phyloP scores from a whole-genome alignment of 2,888 invertebrate species.

The Eueremaeus valkanovi region DNA sequence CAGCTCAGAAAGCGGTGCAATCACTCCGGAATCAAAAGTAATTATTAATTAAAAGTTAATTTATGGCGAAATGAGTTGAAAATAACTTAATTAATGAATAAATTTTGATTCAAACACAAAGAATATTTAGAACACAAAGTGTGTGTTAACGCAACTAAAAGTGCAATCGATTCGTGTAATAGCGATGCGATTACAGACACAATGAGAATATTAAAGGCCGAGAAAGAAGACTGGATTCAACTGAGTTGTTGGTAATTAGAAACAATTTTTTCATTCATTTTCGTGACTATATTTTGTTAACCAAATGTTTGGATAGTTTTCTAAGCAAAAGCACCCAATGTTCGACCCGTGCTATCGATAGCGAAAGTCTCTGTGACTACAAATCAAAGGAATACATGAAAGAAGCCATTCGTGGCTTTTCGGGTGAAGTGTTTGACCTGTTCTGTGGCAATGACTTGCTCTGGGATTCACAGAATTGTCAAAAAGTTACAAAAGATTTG shows the following conservation, averaged over 20 bases:
- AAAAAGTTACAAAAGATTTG: constrained; percentile 38
- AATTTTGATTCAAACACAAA: background rate
- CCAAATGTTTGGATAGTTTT: constrained; percentile 26
- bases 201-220: constrained; percentile 39
- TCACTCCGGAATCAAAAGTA: constrained; percentile 36
- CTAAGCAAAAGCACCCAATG: constrained; percentile 40
- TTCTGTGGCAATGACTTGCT: constrained; percentile 40
- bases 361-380: constrained; percentile 23
- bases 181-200: constrained; percentile 38
- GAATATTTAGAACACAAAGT: constrained; percentile 38
- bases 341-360: constrained; percentile 39
- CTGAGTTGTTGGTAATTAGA: constrained; percentile 40
- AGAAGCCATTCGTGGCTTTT: constrained; percentile 37
- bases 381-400: constrained; percentile 36
- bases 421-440: constrained; percentile 41
- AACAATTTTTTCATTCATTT: background rate
- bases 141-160: constrained; percentile 41
- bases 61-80: background rate
- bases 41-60: background rate
- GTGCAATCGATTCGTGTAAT: constrained; percentile 38
- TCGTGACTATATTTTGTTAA: background rate
- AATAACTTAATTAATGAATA: too few species aligned
- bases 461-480: constrained; percentile 40
- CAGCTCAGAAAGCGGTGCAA: constrained; percentile 38
- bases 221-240: constrained; percentile 41